Evolutionary conservation across 2,113 vertebrate genomes (phyloP).

Genomic region (Eurystomus gularis): DNA sequence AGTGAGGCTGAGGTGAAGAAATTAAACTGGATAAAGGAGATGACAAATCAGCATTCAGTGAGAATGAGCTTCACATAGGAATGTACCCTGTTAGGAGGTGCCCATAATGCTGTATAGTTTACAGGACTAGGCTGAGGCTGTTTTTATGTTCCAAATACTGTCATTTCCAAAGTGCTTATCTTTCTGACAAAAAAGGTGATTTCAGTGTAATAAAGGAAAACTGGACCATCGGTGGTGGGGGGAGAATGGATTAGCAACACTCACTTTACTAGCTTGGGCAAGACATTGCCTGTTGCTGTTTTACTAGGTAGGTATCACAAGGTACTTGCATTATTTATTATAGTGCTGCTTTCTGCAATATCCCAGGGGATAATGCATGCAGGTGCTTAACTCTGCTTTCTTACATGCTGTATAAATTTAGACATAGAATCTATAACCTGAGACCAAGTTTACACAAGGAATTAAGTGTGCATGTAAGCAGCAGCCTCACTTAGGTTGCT

Average conservation of each 20-base stretch:
- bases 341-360: background rate
- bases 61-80: background rate
- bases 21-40: background rate
- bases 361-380: background rate
- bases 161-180: background rate
- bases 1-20: background rate
- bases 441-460: background rate
- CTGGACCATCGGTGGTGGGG: background rate
- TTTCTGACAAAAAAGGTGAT: background rate
- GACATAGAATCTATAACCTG: background rate
- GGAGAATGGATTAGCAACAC: background rate
- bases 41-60: background rate
- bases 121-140: background rate
- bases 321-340: background rate
- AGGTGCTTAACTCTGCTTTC: background rate
- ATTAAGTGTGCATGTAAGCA: background rate
- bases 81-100: background rate
- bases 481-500: background rate
- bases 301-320: background rate
- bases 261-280: background rate
- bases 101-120: background rate
- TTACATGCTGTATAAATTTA: background rate
- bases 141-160: background rate
- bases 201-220: background rate
- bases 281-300: fast-evolving